Evolutionary conservation across 2,113 vertebrate species (phyloP), one percentile per base, ranked within the genome.

Genomic region (Pholis gunnellus): DNA sequence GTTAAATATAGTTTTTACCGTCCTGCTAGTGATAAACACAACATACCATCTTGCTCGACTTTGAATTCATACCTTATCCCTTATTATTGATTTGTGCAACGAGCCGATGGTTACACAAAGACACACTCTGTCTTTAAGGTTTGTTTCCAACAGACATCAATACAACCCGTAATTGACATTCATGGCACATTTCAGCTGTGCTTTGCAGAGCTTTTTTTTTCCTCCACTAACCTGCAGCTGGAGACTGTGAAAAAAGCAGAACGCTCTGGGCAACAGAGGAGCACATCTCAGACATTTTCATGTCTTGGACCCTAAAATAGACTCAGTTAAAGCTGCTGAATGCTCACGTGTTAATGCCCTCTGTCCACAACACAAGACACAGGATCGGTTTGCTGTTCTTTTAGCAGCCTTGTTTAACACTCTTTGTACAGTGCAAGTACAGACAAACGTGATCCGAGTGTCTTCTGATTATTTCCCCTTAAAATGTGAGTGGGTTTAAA

Each of bases 111-210:
- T 25, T 38, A 67, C 48, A 79, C 79, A 79, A 38, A 52, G 67
- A 56, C 46, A 40, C 59, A 34, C 54, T 44, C 56, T 4, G 69
- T 72, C 76, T 56, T 78, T 6, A 11, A 44, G 46, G 66, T 63
- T 79, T 2, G 22, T 40, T 46, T 52, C 8, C 44, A 60, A 31
- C 44, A 65, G 38, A 84, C 81, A 78, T 80, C 66, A 79, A 71
- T 20, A 52, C 76, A 13, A 68, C 10, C 66, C 42, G 52, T 60
- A 66, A 82, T 88, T 89, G 80, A 59, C 63, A 89, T 90, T 85
- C 80, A 84, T 18, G 76, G 75, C 84, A 87, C 81, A 90, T 71
- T 78, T 63, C 29, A 46, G 66, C 66, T 54, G 25, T 20, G 50
- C 71, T 75, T 50, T 25, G 68, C 56, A 79, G 9, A 77, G 78